These are phyloP conservation scores for Phorcus lineatus DNA, from an alignment of 2,888 invertebrate species.

Conservation along the genomic window DNA sequence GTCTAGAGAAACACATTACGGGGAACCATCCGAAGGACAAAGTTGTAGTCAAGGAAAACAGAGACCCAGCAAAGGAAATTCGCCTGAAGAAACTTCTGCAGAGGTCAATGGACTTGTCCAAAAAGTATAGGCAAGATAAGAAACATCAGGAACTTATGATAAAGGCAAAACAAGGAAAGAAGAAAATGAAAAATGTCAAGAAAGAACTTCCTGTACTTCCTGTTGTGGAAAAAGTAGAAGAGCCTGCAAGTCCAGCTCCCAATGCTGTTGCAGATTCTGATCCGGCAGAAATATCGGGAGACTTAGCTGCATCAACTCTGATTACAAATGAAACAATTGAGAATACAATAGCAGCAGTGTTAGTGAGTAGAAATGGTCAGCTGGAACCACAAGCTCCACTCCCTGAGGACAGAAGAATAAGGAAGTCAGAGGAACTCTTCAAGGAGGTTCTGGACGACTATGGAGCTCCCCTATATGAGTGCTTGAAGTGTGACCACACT, in stretches of 20 bases:
- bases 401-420: neutral
- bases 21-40: neutral
- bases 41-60: neutral
- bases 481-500: slow-evolving; percentile 7
- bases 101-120: neutral
- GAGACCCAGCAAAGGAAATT: neutral
- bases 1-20: neutral
- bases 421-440: neutral
- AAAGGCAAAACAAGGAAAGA: neutral
- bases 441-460: neutral
- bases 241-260: neutral
- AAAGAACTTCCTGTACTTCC: neutral
- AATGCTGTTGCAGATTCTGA: neutral
- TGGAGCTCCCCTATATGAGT: neutral
- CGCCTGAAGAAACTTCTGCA: neutral
- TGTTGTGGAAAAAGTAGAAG: neutral
- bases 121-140: neutral
- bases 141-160: neutral
- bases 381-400: neutral
- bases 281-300: neutral
- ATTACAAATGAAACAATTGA: neutral
- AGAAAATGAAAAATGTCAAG: neutral
- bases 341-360: too few relatives aligned
- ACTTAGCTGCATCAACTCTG: neutral
- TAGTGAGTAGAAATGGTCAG: neutral